Evolutionary conservation across 2,797 vertebrate species (phyloP).

Genomic region (Hyperoplus immaculatus): DNA sequence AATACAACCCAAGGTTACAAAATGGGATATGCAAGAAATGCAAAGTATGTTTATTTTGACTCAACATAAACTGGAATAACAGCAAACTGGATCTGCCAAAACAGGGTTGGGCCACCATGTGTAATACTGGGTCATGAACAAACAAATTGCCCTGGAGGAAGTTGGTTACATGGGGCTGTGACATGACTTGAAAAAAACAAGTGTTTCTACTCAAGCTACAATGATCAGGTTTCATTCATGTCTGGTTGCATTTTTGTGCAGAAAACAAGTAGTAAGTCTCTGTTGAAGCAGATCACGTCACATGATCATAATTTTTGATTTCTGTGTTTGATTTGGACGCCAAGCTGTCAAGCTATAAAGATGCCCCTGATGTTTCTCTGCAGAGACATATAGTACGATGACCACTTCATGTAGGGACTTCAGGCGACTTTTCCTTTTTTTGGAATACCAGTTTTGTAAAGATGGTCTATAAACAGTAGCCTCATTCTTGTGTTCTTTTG

Average conservation of each 20-base stretch:
- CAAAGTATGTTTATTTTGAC: slow-evolving; percentile 19
- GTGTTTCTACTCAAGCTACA: slow-evolving; percentile 33
- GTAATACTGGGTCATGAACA: neutral
- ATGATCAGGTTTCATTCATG: slow-evolving; percentile 42
- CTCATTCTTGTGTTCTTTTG: slow-evolving; percentile 53
- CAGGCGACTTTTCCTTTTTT: slow-evolving; percentile 38
- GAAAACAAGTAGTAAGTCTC: slow-evolving; percentile 34
- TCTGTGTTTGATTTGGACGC: slow-evolving; percentile 30
- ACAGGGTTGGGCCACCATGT: slow-evolving; percentile 29
- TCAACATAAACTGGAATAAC: slow-evolving; percentile 53
- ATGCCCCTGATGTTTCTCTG: slow-evolving; percentile 30
- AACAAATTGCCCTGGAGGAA: neutral
- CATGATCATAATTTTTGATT: slow-evolving; percentile 1
- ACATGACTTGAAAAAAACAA: slow-evolving; percentile 20
- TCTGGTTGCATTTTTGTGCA: slow-evolving; percentile 32
- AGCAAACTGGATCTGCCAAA: slow-evolving; percentile 43
- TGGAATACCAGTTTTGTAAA: slow-evolving; percentile 66
- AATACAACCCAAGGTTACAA: slow-evolving; percentile 11
- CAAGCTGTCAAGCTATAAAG: slow-evolving; percentile 22
- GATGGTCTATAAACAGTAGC: slow-evolving; percentile 57
- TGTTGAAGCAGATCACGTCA: slow-evolving; percentile 31
- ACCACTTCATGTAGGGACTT: slow-evolving; percentile 40
- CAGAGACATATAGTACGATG: slow-evolving; percentile 23
- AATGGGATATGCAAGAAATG: slow-evolving; percentile 39
- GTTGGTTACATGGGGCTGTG: neutral